phyloP scores from a whole-genome alignment of 1,140 invertebrate genomes.

The Caenorhabditis briggsae region DNA sequence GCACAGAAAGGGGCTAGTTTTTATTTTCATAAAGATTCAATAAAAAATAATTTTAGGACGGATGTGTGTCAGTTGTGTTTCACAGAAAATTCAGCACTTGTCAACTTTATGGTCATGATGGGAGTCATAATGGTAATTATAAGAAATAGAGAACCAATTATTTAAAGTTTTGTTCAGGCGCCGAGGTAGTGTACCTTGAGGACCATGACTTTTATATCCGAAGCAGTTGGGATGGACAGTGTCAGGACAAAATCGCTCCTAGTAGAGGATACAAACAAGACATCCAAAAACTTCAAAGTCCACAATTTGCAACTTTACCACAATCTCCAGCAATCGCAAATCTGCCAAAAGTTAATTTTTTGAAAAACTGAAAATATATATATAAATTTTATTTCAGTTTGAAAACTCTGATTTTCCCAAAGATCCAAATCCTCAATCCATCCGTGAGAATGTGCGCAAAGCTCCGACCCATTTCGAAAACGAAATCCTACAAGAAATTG shows the following conservation, averaged over 20 bases:
- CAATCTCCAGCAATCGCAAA: not conserved
- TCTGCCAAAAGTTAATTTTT: constrained; percentile 20
- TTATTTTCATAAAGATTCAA: not conserved
- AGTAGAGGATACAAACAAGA: constrained; percentile 52
- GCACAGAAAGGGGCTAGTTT: constrained; percentile 32
- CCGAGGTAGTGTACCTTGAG: constrained; percentile 36
- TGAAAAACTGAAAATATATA: not conserved
- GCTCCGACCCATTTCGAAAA: constrained; percentile 38
- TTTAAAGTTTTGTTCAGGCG: constrained; percentile 21
- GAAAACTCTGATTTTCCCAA: constrained; percentile 33
- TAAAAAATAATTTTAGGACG: constrained; percentile 31
- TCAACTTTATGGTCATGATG: constrained; percentile 54
- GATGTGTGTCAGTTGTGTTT: constrained; percentile 53
- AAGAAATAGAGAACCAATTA: not conserved
- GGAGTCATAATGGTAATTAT: constrained; percentile 22
- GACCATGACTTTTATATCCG: constrained; percentile 58
- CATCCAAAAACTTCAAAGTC: not conserved
- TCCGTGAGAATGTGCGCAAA: not conserved
- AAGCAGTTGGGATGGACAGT: constrained; percentile 56
- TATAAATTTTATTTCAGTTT: not conserved
- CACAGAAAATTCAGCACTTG: constrained; percentile 59
- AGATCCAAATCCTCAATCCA: constrained; percentile 3
- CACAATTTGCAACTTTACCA: not conserved
- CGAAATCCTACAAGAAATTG: constrained; percentile 22
- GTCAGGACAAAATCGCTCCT: constrained; percentile 37